Conservation (phyloP, 2,888 invertebrate species). For the Gortyna flavago region DNA sequence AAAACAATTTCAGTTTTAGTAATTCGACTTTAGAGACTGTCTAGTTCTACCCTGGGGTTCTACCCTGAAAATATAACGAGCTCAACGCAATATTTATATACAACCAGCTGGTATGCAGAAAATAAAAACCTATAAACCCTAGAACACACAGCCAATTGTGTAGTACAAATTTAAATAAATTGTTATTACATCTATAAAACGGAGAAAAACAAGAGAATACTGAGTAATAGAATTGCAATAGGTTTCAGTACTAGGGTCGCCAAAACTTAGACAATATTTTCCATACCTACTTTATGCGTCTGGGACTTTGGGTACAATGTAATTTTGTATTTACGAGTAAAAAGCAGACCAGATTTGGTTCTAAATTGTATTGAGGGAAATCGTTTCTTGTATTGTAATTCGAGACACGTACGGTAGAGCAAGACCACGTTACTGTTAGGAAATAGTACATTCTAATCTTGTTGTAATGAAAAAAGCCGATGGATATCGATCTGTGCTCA, state of each 20-base stretch:
- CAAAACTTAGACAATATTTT: constrained; percentile 56
- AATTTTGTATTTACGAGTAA: constrained; percentile 62
- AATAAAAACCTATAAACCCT: constrained; percentile 25
- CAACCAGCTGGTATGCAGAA: constrained; percentile 34
- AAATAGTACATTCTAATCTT: constrained; percentile 45
- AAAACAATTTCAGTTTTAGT: constrained; percentile 20
- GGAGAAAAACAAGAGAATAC: constrained; percentile 48
- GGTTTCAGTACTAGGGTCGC: constrained; percentile 37
- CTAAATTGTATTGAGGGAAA: constrained; percentile 60
- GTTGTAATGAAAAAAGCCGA: constrained; percentile 47
- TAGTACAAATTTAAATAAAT: constrained; percentile 51
- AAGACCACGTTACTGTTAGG: constrained; percentile 40
- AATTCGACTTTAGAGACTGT: constrained; percentile 21
- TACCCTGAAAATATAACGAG: constrained; percentile 34
- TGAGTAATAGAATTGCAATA: constrained; percentile 54
- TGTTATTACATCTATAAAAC: constrained; percentile 53
- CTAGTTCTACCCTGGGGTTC: constrained; percentile 10
- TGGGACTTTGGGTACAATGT: constrained; percentile 48
- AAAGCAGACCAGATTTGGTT: constrained; percentile 62
- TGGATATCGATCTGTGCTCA: constrained; percentile 26
- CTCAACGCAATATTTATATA: constrained; percentile 20
- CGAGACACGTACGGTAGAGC: constrained; percentile 53
- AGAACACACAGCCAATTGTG: constrained; percentile 21
- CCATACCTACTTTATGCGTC: constrained; percentile 45
- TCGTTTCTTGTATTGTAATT: constrained; percentile 51